These are phyloP conservation scores for Gallinago paraguaiae DNA, from an alignment of 2,113 vertebrate species.

Conservation along the genomic window DNA sequence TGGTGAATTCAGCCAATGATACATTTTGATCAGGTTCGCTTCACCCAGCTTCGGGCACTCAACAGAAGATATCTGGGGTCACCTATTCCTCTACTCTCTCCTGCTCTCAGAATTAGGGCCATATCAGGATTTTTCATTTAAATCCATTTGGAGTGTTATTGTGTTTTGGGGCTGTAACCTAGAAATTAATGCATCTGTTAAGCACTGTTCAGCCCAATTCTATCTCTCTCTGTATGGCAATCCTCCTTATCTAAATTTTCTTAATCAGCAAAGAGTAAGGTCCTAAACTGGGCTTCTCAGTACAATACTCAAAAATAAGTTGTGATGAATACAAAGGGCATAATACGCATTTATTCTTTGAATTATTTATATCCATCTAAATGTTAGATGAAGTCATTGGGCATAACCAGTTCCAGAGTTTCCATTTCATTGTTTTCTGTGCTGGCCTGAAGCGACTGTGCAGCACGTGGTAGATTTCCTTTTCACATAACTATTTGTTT, in stretches of 20 bases:
- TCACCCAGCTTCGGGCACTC: not conserved
- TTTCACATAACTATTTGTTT: not conserved
- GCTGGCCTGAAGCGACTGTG: not conserved
- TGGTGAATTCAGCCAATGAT: not conserved
- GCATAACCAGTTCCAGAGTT: constrained; percentile 9
- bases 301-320: not conserved
- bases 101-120: not conserved
- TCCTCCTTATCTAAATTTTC: not conserved
- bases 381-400: not conserved
- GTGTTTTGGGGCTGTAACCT: not conserved
- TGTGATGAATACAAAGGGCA: not conserved
- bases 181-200: not conserved
- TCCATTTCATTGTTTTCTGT: not conserved
- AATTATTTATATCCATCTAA: not conserved
- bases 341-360: not conserved
- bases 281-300: not conserved
- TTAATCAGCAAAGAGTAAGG: not conserved
- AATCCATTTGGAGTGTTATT: not conserved
- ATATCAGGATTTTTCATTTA: not conserved
- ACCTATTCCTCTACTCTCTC: not conserved
- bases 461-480: not conserved
- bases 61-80: not conserved
- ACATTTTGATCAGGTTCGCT: not conserved
- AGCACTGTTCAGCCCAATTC: not conserved
- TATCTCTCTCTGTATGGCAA: not conserved